Conservation (phyloP, 2,113 vertebrate genomes). For the Apus apus region DNA sequence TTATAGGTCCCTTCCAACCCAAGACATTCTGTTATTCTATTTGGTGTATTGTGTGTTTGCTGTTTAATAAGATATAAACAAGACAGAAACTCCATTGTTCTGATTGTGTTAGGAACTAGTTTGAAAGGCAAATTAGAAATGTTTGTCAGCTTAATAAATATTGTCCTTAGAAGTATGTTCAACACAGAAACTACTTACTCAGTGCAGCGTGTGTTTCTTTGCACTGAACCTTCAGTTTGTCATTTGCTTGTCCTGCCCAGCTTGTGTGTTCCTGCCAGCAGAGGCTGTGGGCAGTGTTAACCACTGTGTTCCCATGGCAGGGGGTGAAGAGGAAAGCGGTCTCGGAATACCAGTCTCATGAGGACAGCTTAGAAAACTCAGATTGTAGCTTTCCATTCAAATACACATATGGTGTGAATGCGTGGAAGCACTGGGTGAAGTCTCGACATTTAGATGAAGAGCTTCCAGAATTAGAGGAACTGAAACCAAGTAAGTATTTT, state of each 20-base stretch:
- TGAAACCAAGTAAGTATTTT: constrained; percentile 80
- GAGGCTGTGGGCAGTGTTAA: background rate
- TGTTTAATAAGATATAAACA: background rate
- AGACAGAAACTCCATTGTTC: background rate
- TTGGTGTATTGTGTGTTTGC: background rate
- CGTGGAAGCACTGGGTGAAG: constrained; percentile 94
- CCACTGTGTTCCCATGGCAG: constrained; percentile 69
- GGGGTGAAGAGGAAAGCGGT: constrained; percentile 88
- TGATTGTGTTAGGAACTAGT: background rate
- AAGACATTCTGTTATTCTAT: too few species aligned
- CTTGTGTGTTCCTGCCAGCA: background rate
- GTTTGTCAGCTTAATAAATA: background rate
- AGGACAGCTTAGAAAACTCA: constrained; percentile 75
- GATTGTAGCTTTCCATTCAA: constrained; percentile 87
- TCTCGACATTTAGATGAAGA: constrained; percentile 75
- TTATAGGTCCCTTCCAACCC: too few species aligned
- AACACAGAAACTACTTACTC: background rate
- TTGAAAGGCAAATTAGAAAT: background rate
- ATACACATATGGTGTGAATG: constrained; percentile 88
- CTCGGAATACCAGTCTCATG: constrained; percentile 78
- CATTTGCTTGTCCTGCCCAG: background rate
- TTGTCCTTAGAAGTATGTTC: background rate
- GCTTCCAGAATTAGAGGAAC: constrained; percentile 77
- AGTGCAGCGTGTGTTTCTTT: background rate
- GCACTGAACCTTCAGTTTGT: background rate